A percentile compares a stretch with the other conserved stretches of the same genome.
Evolutionary conservation across 1,140 invertebrate species (phyloP).

Genomic region (Macrostomum lignano): DNA sequence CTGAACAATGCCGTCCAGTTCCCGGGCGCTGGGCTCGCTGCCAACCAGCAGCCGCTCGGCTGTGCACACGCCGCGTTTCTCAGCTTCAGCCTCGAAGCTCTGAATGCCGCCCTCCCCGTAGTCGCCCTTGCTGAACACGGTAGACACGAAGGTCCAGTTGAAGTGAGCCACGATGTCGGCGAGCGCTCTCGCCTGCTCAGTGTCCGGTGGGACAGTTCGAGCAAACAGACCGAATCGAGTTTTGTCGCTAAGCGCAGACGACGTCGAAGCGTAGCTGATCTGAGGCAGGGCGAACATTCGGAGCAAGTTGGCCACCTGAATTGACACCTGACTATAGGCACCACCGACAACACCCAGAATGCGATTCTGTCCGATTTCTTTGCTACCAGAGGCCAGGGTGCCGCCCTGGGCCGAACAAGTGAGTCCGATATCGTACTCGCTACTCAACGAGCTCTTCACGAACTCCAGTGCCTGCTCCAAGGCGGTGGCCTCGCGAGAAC

Average conservation of each 20-base stretch:
- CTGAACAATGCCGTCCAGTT: conserved; percentile 35
- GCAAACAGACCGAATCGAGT: conserved; percentile 40
- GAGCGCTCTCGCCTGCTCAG: conserved; percentile 41
- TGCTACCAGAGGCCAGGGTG: conserved; percentile 20
- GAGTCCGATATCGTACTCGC: neutral
- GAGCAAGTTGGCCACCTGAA: conserved; percentile 40
- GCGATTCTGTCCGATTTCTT: conserved; percentile 12
- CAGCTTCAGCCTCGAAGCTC: conserved; percentile 36
- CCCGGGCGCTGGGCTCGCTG: too few species aligned
- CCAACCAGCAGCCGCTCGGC: conserved; percentile 38
- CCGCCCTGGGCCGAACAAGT: conserved; percentile 11
- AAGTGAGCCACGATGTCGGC: conserved; percentile 35
- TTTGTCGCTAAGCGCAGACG: conserved; percentile 38
- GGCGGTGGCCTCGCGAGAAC: conserved; percentile 41
- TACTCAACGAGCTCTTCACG: conserved; percentile 24
- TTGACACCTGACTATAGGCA: conserved; percentile 36
- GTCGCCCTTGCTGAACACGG: conserved; percentile 38
- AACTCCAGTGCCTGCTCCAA: conserved; percentile 45
- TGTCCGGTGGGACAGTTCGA: conserved; percentile 35
- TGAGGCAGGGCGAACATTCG: conserved; percentile 40
- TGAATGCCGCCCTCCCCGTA: conserved; percentile 38
- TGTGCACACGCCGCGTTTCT: conserved; percentile 42
- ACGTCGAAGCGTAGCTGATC: conserved; percentile 40
- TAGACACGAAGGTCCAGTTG: conserved; percentile 40
- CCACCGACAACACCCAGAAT: conserved; percentile 20